phyloP scores from a whole-genome alignment of 2,888 invertebrate genomes.

The Neocrepidodera transversa region DNA sequence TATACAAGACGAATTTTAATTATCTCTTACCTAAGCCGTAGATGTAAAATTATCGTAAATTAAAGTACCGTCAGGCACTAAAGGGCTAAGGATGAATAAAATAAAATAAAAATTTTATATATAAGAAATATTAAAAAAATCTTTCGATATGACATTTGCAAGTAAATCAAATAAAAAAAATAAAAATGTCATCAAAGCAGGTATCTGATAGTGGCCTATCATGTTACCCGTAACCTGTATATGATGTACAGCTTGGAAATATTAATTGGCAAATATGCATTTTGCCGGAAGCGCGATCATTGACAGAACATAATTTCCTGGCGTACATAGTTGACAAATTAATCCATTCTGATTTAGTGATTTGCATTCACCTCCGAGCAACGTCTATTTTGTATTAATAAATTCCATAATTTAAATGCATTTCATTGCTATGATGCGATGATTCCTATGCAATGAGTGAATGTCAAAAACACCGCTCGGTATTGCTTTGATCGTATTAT shows the following conservation, averaged over 20 bases:
- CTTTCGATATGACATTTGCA: too few relatives aligned
- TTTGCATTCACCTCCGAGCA: slow-evolving; percentile 41
- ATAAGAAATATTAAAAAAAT: too few relatives aligned
- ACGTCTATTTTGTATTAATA: slow-evolving; percentile 48
- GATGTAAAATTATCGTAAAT: too few relatives aligned
- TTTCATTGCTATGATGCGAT: slow-evolving; percentile 46
- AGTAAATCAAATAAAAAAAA: too few relatives aligned
- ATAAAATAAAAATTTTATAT: too few relatives aligned
- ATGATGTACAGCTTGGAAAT: slow-evolving; percentile 26
- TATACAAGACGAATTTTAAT: too few relatives aligned
- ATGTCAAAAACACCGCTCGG: slow-evolving; percentile 50
- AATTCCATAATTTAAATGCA: slow-evolving; percentile 51
- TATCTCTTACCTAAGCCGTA: too few relatives aligned
- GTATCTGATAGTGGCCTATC: too few relatives aligned
- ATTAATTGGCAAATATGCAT: slow-evolving; percentile 34
- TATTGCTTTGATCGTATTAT: slow-evolving; percentile 39
- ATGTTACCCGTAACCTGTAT: slow-evolving; percentile 2
- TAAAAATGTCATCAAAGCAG: too few relatives aligned
- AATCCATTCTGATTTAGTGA: slow-evolving; percentile 47
- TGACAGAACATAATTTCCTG: slow-evolving; percentile 37
- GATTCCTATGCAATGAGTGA: slow-evolving; percentile 39
- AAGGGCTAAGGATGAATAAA: too few relatives aligned
- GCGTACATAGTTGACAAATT: slow-evolving; percentile 45
- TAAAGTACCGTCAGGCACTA: too few relatives aligned
- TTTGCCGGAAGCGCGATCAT: slow-evolving; percentile 34